Conservation (phyloP, 2,113 vertebrate species). For the Chaetorhynchus papuensis region DNA sequence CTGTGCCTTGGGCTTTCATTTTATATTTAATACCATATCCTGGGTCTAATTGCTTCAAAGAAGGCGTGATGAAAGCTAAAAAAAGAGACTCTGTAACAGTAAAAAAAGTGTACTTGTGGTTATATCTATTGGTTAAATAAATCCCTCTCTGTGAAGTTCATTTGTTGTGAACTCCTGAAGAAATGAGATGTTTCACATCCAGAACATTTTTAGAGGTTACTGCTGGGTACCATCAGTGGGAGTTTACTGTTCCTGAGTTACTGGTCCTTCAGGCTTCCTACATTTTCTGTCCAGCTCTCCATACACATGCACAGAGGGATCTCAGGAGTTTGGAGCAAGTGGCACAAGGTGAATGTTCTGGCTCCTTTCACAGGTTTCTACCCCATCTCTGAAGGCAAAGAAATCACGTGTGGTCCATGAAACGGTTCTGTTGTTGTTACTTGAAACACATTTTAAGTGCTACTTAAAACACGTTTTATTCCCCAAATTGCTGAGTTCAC, state of each 20-base stretch:
- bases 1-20: conserved; percentile 6
- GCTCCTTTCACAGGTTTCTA: neutral
- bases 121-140: neutral
- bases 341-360: neutral
- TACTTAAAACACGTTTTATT: neutral
- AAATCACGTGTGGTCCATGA: fast-evolving
- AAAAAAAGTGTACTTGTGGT: neutral
- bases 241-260: neutral
- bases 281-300: neutral
- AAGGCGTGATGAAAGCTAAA: neutral
- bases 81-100: neutral
- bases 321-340: neutral
- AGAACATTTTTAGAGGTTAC: neutral
- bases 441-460: neutral
- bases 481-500: neutral
- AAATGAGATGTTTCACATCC: neutral
- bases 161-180: neutral
- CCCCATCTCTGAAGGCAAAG: neutral
- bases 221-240: neutral
- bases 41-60: conserved; percentile 18
- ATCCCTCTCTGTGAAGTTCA: neutral
- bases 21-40: neutral
- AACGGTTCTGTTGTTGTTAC: neutral
- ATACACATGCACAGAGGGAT: neutral
- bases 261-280: neutral